Conservation (phyloP, 2,888 invertebrate genomes). For the Dynastes grantii region DNA sequence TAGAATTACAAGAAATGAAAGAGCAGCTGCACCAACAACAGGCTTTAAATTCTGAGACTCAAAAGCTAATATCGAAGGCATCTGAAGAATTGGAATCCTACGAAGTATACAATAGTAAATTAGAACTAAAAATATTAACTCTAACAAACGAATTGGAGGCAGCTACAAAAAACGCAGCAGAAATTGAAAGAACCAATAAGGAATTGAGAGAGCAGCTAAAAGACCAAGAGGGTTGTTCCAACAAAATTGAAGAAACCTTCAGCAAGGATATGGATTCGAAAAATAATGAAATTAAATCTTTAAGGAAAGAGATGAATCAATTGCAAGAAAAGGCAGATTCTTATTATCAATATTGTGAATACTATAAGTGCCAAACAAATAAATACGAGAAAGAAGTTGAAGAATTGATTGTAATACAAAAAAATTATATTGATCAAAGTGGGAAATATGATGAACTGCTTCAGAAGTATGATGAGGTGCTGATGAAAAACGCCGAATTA, state of each 20-base stretch:
- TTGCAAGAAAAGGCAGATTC: slow-evolving; percentile 59
- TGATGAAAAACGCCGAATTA: slow-evolving; percentile 58
- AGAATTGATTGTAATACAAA: slow-evolving; percentile 61
- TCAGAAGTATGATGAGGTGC: slow-evolving; percentile 62
- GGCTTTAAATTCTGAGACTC: slow-evolving; percentile 48
- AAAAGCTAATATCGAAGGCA: slow-evolving; percentile 41
- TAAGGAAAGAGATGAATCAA: slow-evolving; percentile 59
- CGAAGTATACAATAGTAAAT: slow-evolving; percentile 48
- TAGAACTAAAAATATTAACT: slow-evolving; percentile 46
- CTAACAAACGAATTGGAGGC: slow-evolving; percentile 51
- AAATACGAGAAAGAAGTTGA: slow-evolving; percentile 62
- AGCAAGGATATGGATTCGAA: slow-evolving; percentile 10
- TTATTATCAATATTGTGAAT: slow-evolving; percentile 59
- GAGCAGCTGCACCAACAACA: slow-evolving; percentile 47
- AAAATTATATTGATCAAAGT: slow-evolving; percentile 66
- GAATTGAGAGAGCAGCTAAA: background rate
- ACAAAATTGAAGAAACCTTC: slow-evolving; percentile 54
- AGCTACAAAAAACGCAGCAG: background rate
- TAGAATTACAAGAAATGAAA: slow-evolving; percentile 51
- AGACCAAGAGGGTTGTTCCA: slow-evolving; percentile 4
- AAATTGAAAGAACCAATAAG: slow-evolving; percentile 6
- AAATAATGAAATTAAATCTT: slow-evolving; percentile 56
- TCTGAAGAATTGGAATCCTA: slow-evolving; percentile 49
- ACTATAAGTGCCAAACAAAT: slow-evolving; percentile 60
- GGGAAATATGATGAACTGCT: slow-evolving; percentile 65